Evolutionary conservation across 2,888 invertebrate genomes (phyloP).

Genomic region (Danaus chrysippus): DNA sequence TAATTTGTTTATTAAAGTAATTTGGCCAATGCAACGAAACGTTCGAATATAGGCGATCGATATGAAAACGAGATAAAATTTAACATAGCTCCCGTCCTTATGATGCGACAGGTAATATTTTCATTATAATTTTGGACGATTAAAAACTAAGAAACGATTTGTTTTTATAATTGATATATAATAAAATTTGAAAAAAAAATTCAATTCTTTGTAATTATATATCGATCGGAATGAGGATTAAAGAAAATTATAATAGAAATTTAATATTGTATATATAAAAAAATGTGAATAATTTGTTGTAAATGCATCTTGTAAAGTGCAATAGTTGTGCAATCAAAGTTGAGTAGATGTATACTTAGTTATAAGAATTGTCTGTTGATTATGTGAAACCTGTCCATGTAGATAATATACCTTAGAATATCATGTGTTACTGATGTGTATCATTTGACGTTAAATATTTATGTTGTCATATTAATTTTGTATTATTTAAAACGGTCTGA

Average conservation of each 20-base stretch:
- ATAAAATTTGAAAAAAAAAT: too few species aligned
- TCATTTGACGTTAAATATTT: slow-evolving; percentile 14
- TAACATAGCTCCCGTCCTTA: slow-evolving; percentile 68
- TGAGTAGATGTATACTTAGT: slow-evolving; percentile 73
- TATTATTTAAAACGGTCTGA: neutral
- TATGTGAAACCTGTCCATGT: slow-evolving; percentile 67
- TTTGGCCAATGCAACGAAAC: slow-evolving; percentile 57
- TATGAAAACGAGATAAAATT: slow-evolving; percentile 13
- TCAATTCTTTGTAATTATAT: too few species aligned
- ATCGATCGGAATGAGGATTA: too few species aligned
- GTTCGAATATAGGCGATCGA: slow-evolving; percentile 44
- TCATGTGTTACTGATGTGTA: slow-evolving; percentile 17
- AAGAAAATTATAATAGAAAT: slow-evolving; percentile 18
- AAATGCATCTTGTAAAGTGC: slow-evolving; percentile 77
- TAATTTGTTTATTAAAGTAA: slow-evolving; percentile 12
- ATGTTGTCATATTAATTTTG: neutral
- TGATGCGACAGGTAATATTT: slow-evolving; percentile 50
- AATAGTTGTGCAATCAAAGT: slow-evolving; percentile 76
- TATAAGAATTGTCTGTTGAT: slow-evolving; percentile 60
- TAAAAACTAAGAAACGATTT: too few species aligned
- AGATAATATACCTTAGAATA: slow-evolving; percentile 45
- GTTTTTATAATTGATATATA: too few species aligned
- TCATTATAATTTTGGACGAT: too few species aligned
- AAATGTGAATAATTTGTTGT: slow-evolving; percentile 75
- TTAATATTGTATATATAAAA: slow-evolving; percentile 53